These are phyloP conservation scores for Bagarius yarrelli DNA, from an alignment of 2,113 vertebrate genomes.

Conservation along the genomic window DNA sequence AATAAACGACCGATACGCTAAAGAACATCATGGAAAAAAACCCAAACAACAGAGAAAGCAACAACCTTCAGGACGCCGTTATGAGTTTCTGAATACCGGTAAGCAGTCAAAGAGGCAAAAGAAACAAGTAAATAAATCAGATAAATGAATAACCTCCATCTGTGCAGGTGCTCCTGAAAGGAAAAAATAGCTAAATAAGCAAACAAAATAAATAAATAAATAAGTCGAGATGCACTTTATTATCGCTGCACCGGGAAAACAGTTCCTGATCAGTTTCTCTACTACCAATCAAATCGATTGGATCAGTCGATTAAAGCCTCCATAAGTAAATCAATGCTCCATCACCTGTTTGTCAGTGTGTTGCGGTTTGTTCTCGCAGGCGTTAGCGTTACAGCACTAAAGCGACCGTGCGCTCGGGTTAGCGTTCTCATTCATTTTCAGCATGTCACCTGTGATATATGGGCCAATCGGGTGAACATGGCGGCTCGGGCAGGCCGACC, in stretches of 20 bases:
- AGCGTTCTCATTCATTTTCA: constrained; percentile 66
- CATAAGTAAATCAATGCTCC: not conserved
- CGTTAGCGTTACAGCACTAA: constrained; percentile 36
- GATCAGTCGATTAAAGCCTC: not conserved
- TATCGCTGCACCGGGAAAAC: not conserved
- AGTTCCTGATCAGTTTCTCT: not conserved
- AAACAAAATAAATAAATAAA: not conserved
- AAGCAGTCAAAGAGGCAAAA: not conserved
- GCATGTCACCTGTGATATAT: constrained; percentile 71
- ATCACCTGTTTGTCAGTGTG: not conserved
- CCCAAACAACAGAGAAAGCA: not conserved
- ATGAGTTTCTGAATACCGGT: no score
- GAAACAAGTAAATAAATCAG: not conserved
- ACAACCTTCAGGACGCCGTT: not conserved
- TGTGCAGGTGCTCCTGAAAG: not conserved
- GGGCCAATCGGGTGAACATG: constrained; percentile 59
- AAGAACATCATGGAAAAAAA: not conserved
- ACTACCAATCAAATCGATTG: not conserved
- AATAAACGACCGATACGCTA: not conserved
- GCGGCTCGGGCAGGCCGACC: constrained; percentile 65
- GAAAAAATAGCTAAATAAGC: not conserved
- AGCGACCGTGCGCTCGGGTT: constrained; percentile 53
- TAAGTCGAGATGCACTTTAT: not conserved
- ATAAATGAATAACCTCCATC: not conserved
- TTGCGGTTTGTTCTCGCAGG: not conserved